Evolutionary conservation across 2,888 invertebrate species (phyloP), one percentile per base, ranked within the genome.

Genomic region (Tanypteryx hageni): DNA sequence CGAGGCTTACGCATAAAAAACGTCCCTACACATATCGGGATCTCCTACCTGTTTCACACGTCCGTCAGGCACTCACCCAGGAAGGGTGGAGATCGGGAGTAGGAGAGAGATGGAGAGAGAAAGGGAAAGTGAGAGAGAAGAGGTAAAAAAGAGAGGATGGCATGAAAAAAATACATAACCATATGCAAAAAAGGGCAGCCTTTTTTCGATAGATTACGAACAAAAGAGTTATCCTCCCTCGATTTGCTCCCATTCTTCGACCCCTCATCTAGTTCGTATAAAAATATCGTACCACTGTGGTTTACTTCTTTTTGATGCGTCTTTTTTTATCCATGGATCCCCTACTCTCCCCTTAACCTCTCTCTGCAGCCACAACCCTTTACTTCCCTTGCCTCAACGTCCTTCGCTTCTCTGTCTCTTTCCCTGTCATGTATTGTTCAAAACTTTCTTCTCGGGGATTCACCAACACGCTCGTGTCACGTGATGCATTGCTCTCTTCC

Each of bases 201-300:
- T 89, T 89, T 89, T 89, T 61, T 14, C 16, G 31, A 64, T 44
- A 9, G 18, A 64, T 68, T 31, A 86, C 44, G 64, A 64, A 64
- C 68, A 64, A 68, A 64, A 11, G 64, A 11, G 18, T 64, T n/a
- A 64, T 31, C 64, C 64, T 16, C 27, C 64, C 89, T 64, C 64
- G 31, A 89, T 61, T 89, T 89, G 61, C 64, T 86, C 68, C 89
- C 64, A 31, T 89, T 68, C 64, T n/a, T 31, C 44, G 18, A 0
- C 56, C 59, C 5, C 44, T 89, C 89, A 89, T 89, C 64, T 89
- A 64, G 18, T 89, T 61, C 86, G 61, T n/a, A 89, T 89, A 64
- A 89, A 89, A 64, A 68, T 89, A 64, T 89, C 89, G 31, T 89
- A 10, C 89, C 89, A 64, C 64, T 64, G 64, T 18, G 64, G 89